phyloP scores from a whole-genome alignment of 2,888 invertebrate species.

The Achlya flavicornis region DNA sequence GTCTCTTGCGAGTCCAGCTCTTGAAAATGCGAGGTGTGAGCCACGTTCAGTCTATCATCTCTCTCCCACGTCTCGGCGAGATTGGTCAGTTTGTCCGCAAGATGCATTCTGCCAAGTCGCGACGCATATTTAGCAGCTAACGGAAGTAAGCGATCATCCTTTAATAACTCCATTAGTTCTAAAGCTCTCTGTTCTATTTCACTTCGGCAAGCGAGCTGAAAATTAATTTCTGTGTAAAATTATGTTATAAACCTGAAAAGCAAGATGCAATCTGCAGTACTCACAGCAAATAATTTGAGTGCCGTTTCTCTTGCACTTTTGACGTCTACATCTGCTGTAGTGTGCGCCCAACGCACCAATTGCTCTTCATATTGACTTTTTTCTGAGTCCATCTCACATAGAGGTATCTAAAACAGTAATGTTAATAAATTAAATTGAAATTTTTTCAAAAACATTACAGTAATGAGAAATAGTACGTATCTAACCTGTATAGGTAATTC shows the following conservation, averaged over 20 bases:
- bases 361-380: slow-evolving; percentile 92
- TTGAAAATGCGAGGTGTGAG: slow-evolving; percentile 65
- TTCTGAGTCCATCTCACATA: slow-evolving; percentile 91
- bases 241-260: not conserved
- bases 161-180: slow-evolving; percentile 93
- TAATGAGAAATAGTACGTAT: slow-evolving; percentile 5
- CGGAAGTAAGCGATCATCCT: slow-evolving; percentile 89
- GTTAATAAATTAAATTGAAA: not conserved
- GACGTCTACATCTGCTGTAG: slow-evolving; percentile 85
- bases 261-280: slow-evolving; percentile 41
- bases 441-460: not conserved
- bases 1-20: slow-evolving; percentile 70
- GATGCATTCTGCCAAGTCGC: slow-evolving; percentile 88
- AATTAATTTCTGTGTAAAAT: slow-evolving; percentile 14
- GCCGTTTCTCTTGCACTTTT: slow-evolving; percentile 89
- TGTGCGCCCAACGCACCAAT: slow-evolving; percentile 86
- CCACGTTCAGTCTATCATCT: slow-evolving; percentile 54
- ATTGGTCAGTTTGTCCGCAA: slow-evolving; percentile 90
- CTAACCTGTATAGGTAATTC: slow-evolving; percentile 88
- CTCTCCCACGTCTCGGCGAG: slow-evolving; percentile 78
- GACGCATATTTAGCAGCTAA: slow-evolving; percentile 95
- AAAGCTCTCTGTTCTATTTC: slow-evolving; percentile 93
- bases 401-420: slow-evolving; percentile 82
- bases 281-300: slow-evolving; percentile 95
- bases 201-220: slow-evolving; percentile 91